Conservation (phyloP, 2,888 invertebrate genomes). For the Drosophila lacicola region DNA sequence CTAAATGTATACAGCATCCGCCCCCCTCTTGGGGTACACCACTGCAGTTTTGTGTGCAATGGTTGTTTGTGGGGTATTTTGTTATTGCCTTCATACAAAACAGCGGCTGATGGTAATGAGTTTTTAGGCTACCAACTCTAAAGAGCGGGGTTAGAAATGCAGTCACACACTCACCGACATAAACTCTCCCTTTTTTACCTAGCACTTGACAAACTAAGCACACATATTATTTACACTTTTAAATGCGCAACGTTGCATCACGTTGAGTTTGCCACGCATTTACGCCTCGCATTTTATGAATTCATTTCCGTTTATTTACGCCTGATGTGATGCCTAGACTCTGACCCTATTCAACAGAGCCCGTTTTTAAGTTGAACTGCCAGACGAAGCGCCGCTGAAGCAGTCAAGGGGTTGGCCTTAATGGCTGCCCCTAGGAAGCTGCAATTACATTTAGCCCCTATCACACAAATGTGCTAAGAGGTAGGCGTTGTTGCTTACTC, state of each 20-base stretch:
- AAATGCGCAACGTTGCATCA: conserved; percentile 74
- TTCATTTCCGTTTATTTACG: conserved; percentile 81
- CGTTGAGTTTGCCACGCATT: conserved; percentile 61
- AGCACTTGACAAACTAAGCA: conserved; percentile 58
- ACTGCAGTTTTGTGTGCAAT: conserved; percentile 9
- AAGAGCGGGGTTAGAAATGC: conserved; percentile 30
- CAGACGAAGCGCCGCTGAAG: conserved; percentile 24
- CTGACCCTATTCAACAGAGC: conserved; percentile 56
- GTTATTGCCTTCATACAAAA: conserved; percentile 54
- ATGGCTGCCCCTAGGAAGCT: conserved; percentile 5
- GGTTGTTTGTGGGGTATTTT: conserved; percentile 36
- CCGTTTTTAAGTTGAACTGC: conserved; percentile 76
- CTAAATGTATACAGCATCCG: conserved; percentile 47
- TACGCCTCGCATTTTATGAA: conserved; percentile 76
- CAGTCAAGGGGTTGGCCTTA: conserved; percentile 16
- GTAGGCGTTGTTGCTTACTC: conserved; percentile 15
- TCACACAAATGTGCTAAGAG: conserved; percentile 19
- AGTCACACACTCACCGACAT: conserved; percentile 17
- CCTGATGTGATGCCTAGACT: conserved; percentile 62
- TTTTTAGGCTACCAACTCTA: conserved; percentile 37
- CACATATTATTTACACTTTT: conserved; percentile 80
- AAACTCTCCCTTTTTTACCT: conserved; percentile 12
- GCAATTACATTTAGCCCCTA: conserved; percentile 21
- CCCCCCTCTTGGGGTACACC: background rate
- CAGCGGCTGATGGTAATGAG: conserved; percentile 25